Percentiles rank a stretch among this genome's conserved stretches.
Evolutionary conservation across 92 coral and sea anemone species (phyloP).

Genomic region (Zoanthus sansibaricus): DNA sequence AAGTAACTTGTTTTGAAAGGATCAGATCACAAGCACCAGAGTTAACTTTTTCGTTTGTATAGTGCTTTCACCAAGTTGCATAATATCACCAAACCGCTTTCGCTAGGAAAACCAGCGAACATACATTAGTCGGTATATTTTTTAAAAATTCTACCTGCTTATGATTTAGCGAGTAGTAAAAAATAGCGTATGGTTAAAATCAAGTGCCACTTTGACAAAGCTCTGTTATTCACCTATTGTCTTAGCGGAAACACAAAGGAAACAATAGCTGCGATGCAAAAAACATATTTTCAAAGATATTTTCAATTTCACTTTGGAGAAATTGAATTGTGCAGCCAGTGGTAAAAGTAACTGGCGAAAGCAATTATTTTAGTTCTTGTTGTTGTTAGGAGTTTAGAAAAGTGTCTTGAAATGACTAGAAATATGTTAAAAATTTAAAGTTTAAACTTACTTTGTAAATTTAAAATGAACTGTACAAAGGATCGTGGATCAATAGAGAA

Average conservation of each 20-base stretch:
- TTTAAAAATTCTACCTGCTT: neutral
- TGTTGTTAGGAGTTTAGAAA: too few relatives aligned
- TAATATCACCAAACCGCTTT: neutral
- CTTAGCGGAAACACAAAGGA: neutral
- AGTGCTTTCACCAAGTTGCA: constrained; percentile 20
- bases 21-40: constrained; percentile 39
- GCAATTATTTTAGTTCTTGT: too few relatives aligned
- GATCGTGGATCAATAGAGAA: too few relatives aligned
- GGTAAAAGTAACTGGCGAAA: too few relatives aligned
- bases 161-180: neutral
- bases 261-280: neutral
- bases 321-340: too few relatives aligned
- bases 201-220: neutral
- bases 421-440: too few relatives aligned
- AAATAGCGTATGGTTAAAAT: neutral
- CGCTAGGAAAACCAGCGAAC: neutral
- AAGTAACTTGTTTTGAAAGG: constrained; percentile 32
- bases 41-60: constrained; percentile 16
- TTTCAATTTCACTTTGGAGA: too few relatives aligned
- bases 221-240: neutral
- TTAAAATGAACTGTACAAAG: too few relatives aligned
- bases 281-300: neutral
- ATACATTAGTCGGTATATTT: neutral
- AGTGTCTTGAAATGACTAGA: too few relatives aligned
- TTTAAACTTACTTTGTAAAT: too few relatives aligned